phyloP scores from a whole-genome alignment of 2,888 invertebrate species.

The Herminia tarsipennalis region DNA sequence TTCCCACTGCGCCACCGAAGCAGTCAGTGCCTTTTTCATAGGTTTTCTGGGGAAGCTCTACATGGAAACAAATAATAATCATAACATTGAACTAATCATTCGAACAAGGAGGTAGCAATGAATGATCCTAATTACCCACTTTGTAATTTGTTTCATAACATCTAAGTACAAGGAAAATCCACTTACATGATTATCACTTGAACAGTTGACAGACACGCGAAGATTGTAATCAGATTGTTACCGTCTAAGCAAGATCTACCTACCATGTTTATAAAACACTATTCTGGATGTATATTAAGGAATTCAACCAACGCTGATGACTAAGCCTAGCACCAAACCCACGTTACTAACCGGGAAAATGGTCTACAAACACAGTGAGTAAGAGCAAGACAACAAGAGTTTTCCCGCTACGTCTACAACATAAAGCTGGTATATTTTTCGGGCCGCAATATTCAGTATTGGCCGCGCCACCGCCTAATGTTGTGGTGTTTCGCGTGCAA shows the following conservation, averaged over 20 bases:
- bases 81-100: no score
- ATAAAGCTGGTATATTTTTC: conserved; percentile 63
- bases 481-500: conserved; percentile 53
- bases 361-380: conserved; percentile 46
- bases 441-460: conserved; percentile 62
- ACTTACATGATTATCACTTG: no score
- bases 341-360: conserved; percentile 54
- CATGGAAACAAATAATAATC: no score
- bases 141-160: no score
- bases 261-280: conserved; percentile 56
- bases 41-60: no score
- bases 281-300: conserved; percentile 47
- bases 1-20: no score
- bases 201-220: no score
- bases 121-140: no score
- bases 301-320: conserved; percentile 48
- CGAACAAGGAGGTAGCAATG: no score
- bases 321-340: conserved; percentile 46
- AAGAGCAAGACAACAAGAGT: conserved; percentile 58
- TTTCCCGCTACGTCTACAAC: conserved; percentile 67
- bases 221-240: no score
- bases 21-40: no score
- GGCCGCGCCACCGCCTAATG: conserved; percentile 66
- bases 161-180: no score
- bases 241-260: conserved; percentile 29